Percentiles rank a stretch among this genome's conserved stretches.
Conservation (phyloP, 1,140 invertebrate species). For the Macrocentrus cingulum region DNA sequence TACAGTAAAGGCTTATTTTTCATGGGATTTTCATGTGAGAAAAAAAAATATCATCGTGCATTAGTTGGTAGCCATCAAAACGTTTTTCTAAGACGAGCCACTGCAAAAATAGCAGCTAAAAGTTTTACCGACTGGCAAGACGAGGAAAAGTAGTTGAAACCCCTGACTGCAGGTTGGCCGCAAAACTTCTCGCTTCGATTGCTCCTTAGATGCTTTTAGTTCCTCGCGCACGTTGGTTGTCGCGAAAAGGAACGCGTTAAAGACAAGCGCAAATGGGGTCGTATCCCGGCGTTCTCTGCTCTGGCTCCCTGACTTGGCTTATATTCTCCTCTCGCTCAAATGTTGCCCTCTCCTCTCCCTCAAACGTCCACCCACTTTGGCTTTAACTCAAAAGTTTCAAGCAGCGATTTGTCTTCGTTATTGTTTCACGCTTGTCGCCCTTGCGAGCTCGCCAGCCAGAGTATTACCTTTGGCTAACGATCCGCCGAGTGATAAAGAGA, state of each 20-base stretch:
- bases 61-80: conserved; percentile 14
- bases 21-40: too few relatives aligned
- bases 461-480: conserved; percentile 24
- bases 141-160: background rate
- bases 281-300: background rate
- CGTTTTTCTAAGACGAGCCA: conserved; percentile 16
- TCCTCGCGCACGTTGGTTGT: background rate
- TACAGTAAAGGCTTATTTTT: too few relatives aligned
- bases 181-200: background rate
- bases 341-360: background rate
- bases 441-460: background rate
- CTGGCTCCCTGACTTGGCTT: background rate
- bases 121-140: conserved; percentile 14
- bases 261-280: conserved; percentile 22
- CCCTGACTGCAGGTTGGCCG: too few relatives aligned
- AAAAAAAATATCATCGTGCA: conserved; percentile 10
- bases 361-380: conserved; percentile 21
- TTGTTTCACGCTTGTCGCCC: conserved; percentile 22
- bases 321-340: background rate
- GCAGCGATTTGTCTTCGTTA: conserved; percentile 31
- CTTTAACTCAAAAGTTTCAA: conserved; percentile 30
- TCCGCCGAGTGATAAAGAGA: conserved; percentile 21
- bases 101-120: conserved; percentile 11
- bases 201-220: conserved; percentile 2
- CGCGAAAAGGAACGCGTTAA: conserved; percentile 16